These are phyloP conservation scores for Peromyscus californicus DNA, from an alignment of 2,113 vertebrate species.

Conservation along the genomic window DNA sequence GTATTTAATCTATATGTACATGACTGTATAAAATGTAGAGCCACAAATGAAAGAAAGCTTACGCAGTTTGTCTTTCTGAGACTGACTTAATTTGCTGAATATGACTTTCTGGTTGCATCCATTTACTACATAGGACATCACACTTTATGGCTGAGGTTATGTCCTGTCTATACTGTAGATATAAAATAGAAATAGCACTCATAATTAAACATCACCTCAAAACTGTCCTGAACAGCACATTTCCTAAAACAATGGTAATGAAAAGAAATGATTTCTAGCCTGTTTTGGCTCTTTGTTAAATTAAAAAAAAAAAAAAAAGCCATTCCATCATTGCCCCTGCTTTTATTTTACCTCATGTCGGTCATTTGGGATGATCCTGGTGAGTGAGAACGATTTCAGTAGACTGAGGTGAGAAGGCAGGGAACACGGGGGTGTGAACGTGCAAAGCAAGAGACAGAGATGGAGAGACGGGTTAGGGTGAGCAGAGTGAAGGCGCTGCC, in stretches of 20 bases:
- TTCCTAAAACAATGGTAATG: constrained; percentile 5
- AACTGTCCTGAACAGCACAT: background rate
- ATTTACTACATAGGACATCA: background rate
- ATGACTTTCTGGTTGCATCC: background rate
- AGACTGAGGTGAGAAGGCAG: background rate
- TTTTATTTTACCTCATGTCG: background rate
- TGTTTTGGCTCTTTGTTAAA: background rate
- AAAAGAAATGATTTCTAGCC: constrained; percentile 30
- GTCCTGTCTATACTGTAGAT: background rate
- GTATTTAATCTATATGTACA: background rate
- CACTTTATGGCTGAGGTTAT: background rate
- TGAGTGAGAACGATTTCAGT: background rate
- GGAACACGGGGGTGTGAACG: background rate
- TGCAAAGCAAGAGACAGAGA: background rate
- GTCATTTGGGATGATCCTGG: background rate
- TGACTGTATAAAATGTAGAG: background rate
- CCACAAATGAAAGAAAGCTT: background rate
- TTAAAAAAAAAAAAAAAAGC: background rate
- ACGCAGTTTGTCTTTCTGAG: background rate
- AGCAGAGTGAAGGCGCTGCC: background rate
- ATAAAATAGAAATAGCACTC: constrained; percentile 39
- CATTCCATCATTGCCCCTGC: background rate
- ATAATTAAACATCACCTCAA: background rate
- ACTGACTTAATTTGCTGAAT: background rate
- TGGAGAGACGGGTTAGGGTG: background rate